Base-by-base conservation (phyloP, 2,797 vertebrate genomes). In the Paratrypauchen microcephalus region DNA sequence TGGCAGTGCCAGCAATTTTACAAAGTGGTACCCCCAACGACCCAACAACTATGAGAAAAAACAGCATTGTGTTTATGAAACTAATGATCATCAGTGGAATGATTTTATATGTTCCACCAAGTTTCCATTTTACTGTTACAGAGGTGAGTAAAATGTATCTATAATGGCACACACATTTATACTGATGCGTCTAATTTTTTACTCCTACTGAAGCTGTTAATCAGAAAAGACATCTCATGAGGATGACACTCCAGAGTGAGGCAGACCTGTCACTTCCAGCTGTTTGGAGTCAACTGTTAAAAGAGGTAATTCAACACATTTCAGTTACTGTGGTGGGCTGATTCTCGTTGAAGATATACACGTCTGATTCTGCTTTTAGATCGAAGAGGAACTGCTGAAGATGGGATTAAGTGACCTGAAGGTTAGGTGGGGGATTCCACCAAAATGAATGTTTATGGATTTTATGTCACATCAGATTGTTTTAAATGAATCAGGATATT, bases 211-310 rank as follows among this genome's bases (percentile, higher is more conserved):
- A 36, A 60, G 58, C 18, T 60, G 2, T 32, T 36, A 36, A 36
- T 0, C 5, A 5, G 4, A 60, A n/a, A 12, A n/a, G 4, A 8
- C 18, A 0, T 9, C 0, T 60, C 0, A 12, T 32, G 16, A n/a
- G 2, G 7, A 21, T 60, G 18, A 36, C 21, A 36, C 8, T 60
- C 58, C 58, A 60, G 58, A 32, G 13, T 36, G 58, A 7, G 18
- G 30, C 58, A 32, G 58, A 60, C 58, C 58, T 60, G 30, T 32
- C 58, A n/a, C 11, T n/a, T 32, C 58, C 58, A 11, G 2, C 2
- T n/a, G 1, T 36, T 36, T n/a, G 5, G 30, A 60, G 6, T 36
- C 30, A 36, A 12, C 0, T 60, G 7, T 3, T 11, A 4, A 1
- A 60, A 5, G 8, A 60, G 57, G 57, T 59, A 59, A 59, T 15